Conservation (phyloP, 2,797 vertebrate species). For the Diglossa cyanea region DNA sequence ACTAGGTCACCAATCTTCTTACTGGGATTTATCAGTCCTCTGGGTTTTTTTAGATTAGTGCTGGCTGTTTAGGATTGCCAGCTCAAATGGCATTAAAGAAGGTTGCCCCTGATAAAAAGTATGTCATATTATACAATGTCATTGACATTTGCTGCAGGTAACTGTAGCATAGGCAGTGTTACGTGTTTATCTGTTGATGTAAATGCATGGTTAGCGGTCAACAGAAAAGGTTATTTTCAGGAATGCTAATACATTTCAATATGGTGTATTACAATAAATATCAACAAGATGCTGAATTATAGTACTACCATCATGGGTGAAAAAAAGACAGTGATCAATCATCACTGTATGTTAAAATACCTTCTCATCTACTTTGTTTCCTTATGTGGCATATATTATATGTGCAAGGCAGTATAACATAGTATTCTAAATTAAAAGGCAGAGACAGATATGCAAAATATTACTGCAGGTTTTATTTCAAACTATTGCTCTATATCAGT, state of each 20-base stretch:
- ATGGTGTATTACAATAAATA: background rate
- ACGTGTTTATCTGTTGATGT: background rate
- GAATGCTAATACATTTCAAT: background rate
- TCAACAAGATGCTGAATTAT: background rate
- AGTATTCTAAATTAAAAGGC: background rate
- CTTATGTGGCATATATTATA: background rate
- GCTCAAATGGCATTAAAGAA: slow-evolving; percentile 58
- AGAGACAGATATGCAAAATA: background rate
- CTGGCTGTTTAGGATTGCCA: slow-evolving; percentile 62
- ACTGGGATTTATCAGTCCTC: slow-evolving; percentile 56
- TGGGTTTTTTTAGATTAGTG: slow-evolving; percentile 64
- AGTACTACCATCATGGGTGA: background rate
- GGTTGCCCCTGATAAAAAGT: slow-evolving; percentile 41
- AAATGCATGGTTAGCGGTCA: background rate
- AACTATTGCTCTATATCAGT: background rate
- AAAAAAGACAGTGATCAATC: background rate
- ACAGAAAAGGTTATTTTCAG: background rate
- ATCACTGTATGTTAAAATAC: background rate
- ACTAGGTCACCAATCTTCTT: slow-evolving; percentile 72
- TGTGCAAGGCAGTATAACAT: background rate
- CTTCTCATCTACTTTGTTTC: background rate
- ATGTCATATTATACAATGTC: slow-evolving; percentile 42
- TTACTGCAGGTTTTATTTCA: background rate
- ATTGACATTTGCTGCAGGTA: background rate
- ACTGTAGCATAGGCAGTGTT: background rate